Conservation (phyloP, 2,888 invertebrate genomes). For the Urechis unicinctus region DNA sequence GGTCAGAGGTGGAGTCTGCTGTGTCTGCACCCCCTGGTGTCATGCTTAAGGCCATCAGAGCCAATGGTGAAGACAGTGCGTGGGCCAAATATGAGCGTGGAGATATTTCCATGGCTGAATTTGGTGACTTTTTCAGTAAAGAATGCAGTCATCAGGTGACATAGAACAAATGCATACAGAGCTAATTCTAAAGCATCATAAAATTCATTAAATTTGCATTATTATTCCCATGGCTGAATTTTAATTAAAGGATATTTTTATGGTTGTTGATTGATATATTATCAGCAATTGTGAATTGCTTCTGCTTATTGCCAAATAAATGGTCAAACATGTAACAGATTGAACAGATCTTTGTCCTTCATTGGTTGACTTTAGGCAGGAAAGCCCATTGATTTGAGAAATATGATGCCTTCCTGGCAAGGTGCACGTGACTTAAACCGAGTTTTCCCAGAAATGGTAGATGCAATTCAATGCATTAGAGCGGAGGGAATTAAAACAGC, state of each 20-base stretch:
- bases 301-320: no score
- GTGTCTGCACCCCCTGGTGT: slow-evolving; percentile 33
- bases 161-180: neutral
- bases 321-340: no score
- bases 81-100: slow-evolving; percentile 48
- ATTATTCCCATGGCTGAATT: no score
- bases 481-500: slow-evolving; percentile 50
- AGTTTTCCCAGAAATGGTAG: slow-evolving; percentile 36
- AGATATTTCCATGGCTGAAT: slow-evolving; percentile 41
- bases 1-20: slow-evolving; percentile 33
- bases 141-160: slow-evolving; percentile 30
- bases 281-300: no score
- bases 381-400: slow-evolving; percentile 8
- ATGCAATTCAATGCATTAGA: slow-evolving; percentile 41
- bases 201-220: no score
- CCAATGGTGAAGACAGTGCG: slow-evolving; percentile 29
- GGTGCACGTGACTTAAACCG: neutral
- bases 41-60: slow-evolving; percentile 35
- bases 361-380: no score
- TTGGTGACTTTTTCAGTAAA: slow-evolving; percentile 43
- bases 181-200: no score
- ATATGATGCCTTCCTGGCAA: neutral
- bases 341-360: no score
- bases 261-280: no score
- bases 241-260: no score